Percentiles rank a stretch among this genome's conserved stretches.
These are phyloP conservation scores for Scaptomyza graminum DNA, from an alignment of 1,140 invertebrate species.

Conservation along the genomic window DNA sequence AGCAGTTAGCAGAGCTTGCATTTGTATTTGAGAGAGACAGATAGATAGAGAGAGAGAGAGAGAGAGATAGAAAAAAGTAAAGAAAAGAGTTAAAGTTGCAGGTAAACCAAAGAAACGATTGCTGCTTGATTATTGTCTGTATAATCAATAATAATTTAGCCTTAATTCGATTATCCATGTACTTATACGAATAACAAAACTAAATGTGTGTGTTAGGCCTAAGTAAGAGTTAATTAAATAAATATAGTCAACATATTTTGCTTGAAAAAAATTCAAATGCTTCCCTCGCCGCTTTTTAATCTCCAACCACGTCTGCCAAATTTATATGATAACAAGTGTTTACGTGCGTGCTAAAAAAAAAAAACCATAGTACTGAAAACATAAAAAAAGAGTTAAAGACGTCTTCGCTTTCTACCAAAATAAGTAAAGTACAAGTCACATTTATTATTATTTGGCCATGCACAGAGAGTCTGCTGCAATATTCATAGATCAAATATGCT, in stretches of 20 bases:
- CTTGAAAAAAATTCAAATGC: conserved; percentile 36
- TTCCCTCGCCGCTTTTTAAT: no score
- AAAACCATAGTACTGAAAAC: background rate
- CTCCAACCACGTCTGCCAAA: conserved; percentile 39
- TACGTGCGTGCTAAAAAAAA: conserved; percentile 64
- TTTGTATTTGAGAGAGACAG: conserved; percentile 64
- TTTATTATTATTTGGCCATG: conserved; percentile 36
- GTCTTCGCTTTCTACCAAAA: conserved; percentile 69
- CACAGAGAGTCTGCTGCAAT: conserved; percentile 59
- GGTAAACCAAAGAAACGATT: conserved; percentile 73
- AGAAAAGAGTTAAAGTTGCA: conserved; percentile 1
- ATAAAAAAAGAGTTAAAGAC: background rate
- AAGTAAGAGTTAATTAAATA: conserved; percentile 80
- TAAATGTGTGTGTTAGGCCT: conserved; percentile 82
- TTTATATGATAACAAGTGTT: conserved; percentile 61
- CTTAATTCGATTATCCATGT: conserved; percentile 63
- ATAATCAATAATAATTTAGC: conserved; percentile 67
- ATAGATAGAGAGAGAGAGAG: conserved; percentile 11
- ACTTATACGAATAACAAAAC: conserved; percentile 61
- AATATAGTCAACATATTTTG: conserved; percentile 68
- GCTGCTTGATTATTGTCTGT: conserved; percentile 71
- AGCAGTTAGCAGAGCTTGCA: conserved; percentile 32
- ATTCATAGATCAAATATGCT: conserved; percentile 68
- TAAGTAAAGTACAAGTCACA: conserved; percentile 27
- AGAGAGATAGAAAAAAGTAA: conserved; percentile 5